Conservation (phyloP, 1,140 invertebrate genomes). For the Drosophila azteca region DNA sequence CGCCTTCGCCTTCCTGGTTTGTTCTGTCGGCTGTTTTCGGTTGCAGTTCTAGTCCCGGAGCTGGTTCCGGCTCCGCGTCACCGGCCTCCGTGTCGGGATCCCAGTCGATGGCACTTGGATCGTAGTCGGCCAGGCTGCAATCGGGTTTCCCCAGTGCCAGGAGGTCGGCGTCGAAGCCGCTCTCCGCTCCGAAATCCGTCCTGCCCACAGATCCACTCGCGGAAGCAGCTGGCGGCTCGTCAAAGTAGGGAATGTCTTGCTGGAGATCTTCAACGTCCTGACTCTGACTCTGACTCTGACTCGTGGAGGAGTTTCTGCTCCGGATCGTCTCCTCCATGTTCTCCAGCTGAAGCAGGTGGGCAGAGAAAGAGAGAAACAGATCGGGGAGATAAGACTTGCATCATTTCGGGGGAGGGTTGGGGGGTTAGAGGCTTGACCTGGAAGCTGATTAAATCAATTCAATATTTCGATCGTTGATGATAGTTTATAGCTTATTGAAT, state of each 20-base stretch:
- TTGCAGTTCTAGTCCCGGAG: slow-evolving; percentile 4
- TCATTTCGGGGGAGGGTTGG: not conserved
- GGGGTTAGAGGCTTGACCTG: slow-evolving; percentile 1
- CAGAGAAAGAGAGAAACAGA: not conserved
- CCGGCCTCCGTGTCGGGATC: slow-evolving; percentile 17
- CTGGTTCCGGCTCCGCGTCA: slow-evolving; percentile 17
- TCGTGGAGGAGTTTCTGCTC: slow-evolving; percentile 38
- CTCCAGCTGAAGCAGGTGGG: slow-evolving; percentile 32
- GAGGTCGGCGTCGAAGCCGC: slow-evolving; percentile 16
- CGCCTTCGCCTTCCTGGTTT: not conserved
- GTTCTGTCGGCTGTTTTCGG: too few species aligned
- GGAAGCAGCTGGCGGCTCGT: slow-evolving; percentile 28
- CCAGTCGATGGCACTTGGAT: slow-evolving; percentile 25
- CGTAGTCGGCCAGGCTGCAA: slow-evolving; percentile 30
- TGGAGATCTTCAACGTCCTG: slow-evolving; percentile 70
- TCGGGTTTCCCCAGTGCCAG: slow-evolving; percentile 32
- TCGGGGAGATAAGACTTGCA: slow-evolving; percentile 2
- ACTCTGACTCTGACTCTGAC: slow-evolving; percentile 14
- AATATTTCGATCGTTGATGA: slow-evolving; percentile 14
- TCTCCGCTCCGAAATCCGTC: slow-evolving; percentile 1
- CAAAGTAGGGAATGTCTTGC: slow-evolving; percentile 78
- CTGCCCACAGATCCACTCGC: not conserved
- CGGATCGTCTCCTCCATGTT: slow-evolving; percentile 47
- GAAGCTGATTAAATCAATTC: slow-evolving; percentile 1
- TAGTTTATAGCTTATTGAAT: too few species aligned